These are phyloP conservation scores for Napeogenes sylphis DNA, from an alignment of 2,888 invertebrate species.

Conservation along the genomic window DNA sequence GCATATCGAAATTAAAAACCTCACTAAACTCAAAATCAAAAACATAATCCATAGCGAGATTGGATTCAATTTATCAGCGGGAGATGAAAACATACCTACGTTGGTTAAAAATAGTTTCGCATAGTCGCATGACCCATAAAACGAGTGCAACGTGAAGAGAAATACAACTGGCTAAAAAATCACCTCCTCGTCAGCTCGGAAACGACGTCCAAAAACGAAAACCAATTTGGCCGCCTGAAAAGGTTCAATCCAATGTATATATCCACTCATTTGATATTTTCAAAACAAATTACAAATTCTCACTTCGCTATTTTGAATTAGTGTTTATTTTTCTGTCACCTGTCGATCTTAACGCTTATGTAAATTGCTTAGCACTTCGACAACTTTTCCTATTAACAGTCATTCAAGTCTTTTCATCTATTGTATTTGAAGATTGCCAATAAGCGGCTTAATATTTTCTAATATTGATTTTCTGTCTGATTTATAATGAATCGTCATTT, in stretches of 20 bases:
- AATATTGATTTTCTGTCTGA: conserved; percentile 39
- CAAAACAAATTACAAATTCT: conserved; percentile 76
- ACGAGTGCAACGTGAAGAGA: conserved; percentile 67
- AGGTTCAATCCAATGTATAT: conserved; percentile 72
- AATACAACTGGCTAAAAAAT: conserved; percentile 67
- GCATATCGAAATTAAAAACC: too few species aligned
- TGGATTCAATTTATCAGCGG: conserved; percentile 74
- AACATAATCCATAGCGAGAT: conserved; percentile 66
- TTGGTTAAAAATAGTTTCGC: conserved; percentile 77
- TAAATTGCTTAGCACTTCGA: conserved; percentile 57
- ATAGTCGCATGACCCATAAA: conserved; percentile 77
- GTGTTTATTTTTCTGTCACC: conserved; percentile 72
- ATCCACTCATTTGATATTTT: conserved; percentile 75
- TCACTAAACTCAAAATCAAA: conserved; percentile 38
- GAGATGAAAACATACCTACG: conserved; percentile 63
- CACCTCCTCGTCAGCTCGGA: conserved; percentile 62
- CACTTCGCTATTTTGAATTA: conserved; percentile 52
- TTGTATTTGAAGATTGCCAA: conserved; percentile 50
- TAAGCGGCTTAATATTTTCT: conserved; percentile 48
- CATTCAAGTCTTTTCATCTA: conserved; percentile 44
- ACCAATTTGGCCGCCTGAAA: conserved; percentile 76
- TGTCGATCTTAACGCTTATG: conserved; percentile 61
- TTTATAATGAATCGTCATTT: conserved; percentile 25
- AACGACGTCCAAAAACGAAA: conserved; percentile 71
- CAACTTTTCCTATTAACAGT: conserved; percentile 68